phyloP scores from a whole-genome alignment of 2,888 invertebrate species.

The Erynnis tages region DNA sequence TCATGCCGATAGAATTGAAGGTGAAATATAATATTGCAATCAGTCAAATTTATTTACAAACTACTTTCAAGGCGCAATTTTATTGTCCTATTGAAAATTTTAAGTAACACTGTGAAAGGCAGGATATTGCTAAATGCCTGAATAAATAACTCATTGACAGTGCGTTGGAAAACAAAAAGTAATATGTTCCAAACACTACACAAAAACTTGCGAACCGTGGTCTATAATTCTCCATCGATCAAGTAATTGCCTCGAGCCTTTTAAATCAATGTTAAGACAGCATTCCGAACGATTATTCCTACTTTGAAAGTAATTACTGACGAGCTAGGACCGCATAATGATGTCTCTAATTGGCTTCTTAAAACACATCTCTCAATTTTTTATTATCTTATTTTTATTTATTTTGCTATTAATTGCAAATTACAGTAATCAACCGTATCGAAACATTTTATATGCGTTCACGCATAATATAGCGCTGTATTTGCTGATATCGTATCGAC shows the following conservation, averaged over 20 bases:
- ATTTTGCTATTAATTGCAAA: too few relatives aligned
- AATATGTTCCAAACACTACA: not conserved
- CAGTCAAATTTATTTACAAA: not conserved
- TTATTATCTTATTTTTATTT: too few relatives aligned
- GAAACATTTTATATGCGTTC: too few relatives aligned
- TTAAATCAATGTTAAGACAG: slow-evolving; percentile 43
- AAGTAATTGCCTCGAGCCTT: slow-evolving; percentile 48
- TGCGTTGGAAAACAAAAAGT: not conserved
- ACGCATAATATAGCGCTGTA: too few relatives aligned
- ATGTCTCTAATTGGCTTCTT: slow-evolving; percentile 19
- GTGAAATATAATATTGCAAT: slow-evolving; percentile 10
- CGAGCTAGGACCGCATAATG: slow-evolving; percentile 23
- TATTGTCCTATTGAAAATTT: not conserved
- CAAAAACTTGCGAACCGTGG: slow-evolving; percentile 1
- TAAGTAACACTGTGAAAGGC: not conserved
- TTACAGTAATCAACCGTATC: too few relatives aligned
- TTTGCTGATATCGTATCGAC: not conserved
- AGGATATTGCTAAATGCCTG: not conserved
- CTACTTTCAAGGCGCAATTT: not conserved
- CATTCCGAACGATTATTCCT: slow-evolving; percentile 50
- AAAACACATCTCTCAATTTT: too few relatives aligned
- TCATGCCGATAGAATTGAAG: slow-evolving; percentile 2
- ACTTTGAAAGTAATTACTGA: slow-evolving; percentile 38
- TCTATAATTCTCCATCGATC: slow-evolving; percentile 25
- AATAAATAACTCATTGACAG: not conserved